phyloP scores from a whole-genome alignment of 2,113 vertebrate species.

The Canis aureus region DNA sequence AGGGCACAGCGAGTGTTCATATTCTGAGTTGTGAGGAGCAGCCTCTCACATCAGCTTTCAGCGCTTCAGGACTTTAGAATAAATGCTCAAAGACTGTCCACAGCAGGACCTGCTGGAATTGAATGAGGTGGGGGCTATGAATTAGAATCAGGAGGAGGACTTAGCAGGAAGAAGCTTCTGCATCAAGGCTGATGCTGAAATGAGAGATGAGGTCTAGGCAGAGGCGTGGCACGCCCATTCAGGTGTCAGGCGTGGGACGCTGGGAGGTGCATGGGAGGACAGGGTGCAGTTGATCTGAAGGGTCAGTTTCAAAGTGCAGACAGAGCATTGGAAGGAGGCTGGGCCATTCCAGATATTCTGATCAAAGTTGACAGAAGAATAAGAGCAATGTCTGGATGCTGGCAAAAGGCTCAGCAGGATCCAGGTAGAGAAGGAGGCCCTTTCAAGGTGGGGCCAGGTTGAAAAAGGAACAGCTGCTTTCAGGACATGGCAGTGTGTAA shows the following conservation, averaged over 20 bases:
- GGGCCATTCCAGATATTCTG: not conserved
- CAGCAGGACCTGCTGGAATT: conserved; percentile 29
- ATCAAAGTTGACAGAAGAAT: not conserved
- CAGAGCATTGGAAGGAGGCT: not conserved
- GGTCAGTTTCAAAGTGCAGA: conserved; percentile 9
- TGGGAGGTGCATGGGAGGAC: not conserved
- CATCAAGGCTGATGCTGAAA: not conserved
- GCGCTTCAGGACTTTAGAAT: not conserved
- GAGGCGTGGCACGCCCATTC: not conserved
- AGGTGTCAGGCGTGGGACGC: not conserved
- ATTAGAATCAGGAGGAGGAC: not conserved
- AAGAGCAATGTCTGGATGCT: not conserved
- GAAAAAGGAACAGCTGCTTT: not conserved
- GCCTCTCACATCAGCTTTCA: not conserved
- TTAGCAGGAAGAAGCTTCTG: not conserved
- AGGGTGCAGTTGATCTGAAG: not conserved
- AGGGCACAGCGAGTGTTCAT: not conserved
- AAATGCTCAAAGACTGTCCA: conserved; percentile 51
- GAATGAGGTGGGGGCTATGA: not conserved
- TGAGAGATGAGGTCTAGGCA: not conserved
- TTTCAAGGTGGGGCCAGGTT: not conserved
- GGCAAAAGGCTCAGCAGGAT: not conserved
- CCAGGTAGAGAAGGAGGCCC: not conserved
- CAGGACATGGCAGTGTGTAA: not conserved
- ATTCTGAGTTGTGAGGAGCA: not conserved